These are phyloP conservation scores for Leptinotarsa tumamoca DNA, from an alignment of 2,888 invertebrate species.

Conservation along the genomic window DNA sequence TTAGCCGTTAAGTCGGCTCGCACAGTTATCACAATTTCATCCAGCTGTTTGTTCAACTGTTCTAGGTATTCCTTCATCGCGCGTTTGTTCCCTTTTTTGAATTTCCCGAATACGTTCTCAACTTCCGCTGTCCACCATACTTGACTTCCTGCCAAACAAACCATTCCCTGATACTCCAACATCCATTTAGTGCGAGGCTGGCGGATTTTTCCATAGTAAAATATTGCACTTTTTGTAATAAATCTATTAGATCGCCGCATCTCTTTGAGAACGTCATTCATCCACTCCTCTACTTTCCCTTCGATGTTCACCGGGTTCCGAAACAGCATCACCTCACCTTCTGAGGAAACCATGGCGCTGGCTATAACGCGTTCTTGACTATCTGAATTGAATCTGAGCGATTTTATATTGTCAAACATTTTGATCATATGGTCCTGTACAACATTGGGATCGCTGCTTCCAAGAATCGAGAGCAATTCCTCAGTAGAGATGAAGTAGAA, in stretches of 20 bases:
- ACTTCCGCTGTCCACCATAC: slow-evolving; percentile 98
- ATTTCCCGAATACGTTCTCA: slow-evolving; percentile 85
- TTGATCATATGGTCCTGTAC: slow-evolving; percentile 96
- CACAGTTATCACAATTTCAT: slow-evolving; percentile 84
- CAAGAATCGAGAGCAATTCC: slow-evolving; percentile 88
- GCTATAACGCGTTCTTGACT: slow-evolving; percentile 76
- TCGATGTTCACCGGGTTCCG: slow-evolving; percentile 77
- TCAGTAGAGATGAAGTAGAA: slow-evolving; percentile 96
- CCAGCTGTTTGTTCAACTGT: slow-evolving; percentile 84
- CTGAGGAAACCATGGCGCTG: slow-evolving; percentile 87
- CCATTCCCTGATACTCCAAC: slow-evolving; percentile 83
- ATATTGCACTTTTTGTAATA: slow-evolving; percentile 89
- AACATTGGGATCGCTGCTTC: slow-evolving; percentile 84
- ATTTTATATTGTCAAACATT: slow-evolving; percentile 93
- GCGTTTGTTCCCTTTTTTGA: slow-evolving; percentile 80
- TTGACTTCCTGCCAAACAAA: slow-evolving; percentile 79
- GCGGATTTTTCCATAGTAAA: slow-evolving; percentile 84
- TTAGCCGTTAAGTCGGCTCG: slow-evolving; percentile 80
- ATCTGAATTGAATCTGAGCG: slow-evolving; percentile 77
- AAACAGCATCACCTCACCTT: slow-evolving; percentile 90
- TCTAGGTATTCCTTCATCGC: slow-evolving; percentile 92
- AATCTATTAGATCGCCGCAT: slow-evolving; percentile 87
- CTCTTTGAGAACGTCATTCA: slow-evolving; percentile 85
- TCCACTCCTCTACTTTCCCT: slow-evolving; percentile 92
- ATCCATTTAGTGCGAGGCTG: slow-evolving; percentile 85